Conservation (phyloP, 2,113 vertebrate genomes). For the Psammodynastes pulverulentus region DNA sequence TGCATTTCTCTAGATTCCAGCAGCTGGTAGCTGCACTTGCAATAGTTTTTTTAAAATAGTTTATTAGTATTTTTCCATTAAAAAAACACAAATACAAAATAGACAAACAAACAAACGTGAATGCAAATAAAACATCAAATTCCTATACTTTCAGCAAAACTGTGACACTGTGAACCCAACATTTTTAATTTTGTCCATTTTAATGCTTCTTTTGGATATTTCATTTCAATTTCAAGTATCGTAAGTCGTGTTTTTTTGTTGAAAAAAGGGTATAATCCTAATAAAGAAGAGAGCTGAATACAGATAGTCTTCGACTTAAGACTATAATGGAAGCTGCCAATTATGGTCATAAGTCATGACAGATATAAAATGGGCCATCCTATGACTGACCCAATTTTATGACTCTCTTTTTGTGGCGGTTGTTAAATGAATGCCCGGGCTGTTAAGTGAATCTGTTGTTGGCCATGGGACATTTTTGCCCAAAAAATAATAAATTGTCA, state of each 20-base stretch:
- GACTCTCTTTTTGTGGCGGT: not conserved
- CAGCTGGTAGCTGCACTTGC: not conserved
- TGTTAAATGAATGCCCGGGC: not conserved
- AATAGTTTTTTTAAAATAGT: too few relatives aligned
- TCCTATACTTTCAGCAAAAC: too few relatives aligned
- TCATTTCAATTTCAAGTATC: not conserved
- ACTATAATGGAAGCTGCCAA: not conserved
- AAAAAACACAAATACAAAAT: too few relatives aligned
- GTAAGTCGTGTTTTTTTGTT: not conserved
- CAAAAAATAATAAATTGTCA: not conserved
- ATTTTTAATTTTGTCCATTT: not conserved
- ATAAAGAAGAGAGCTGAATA: not conserved
- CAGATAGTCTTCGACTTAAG: not conserved
- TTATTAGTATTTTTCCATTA: too few relatives aligned
- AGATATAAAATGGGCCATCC: not conserved
- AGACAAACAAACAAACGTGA: too few relatives aligned
- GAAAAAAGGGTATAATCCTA: not conserved
- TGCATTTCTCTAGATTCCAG: not conserved
- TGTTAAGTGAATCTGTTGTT: not conserved
- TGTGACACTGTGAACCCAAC: too few relatives aligned
- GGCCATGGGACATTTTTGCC: not conserved
- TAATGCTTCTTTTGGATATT: not conserved
- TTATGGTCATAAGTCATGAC: not conserved
- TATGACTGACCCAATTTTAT: not conserved
- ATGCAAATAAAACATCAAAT: too few relatives aligned